Percentiles rank a stretch among this genome's conserved stretches.
Evolutionary conservation across 2,113 vertebrate species (phyloP).

Genomic region (Trichomycterus rosablanca): DNA sequence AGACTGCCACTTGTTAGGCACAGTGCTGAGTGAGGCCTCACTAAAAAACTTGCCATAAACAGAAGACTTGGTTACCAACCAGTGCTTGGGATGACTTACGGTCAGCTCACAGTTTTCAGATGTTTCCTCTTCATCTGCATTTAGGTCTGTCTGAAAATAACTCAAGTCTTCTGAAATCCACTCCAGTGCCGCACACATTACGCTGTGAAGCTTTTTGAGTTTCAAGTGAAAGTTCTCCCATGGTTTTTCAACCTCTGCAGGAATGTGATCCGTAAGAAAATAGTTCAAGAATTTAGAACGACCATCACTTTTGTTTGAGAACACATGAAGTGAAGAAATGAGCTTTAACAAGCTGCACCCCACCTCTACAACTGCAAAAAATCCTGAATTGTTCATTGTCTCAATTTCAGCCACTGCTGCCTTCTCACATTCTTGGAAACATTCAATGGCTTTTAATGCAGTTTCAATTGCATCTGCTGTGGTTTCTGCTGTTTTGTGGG

Average conservation of each 20-base stretch:
- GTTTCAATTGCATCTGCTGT: conserved; percentile 57
- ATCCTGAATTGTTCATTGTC: conserved; percentile 62
- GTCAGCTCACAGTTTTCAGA: conserved; percentile 45
- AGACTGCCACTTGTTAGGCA: background rate
- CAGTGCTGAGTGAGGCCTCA: background rate
- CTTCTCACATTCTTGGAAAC: conserved; percentile 68
- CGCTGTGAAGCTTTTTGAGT: conserved; percentile 63
- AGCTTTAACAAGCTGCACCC: conserved; percentile 68
- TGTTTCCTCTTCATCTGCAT: conserved; percentile 51
- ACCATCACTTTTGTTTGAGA: conserved; percentile 49
- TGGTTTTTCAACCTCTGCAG: conserved; percentile 53
- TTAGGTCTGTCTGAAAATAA: conserved; percentile 75
- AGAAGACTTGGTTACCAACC: conserved; percentile 61
- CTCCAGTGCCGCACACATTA: conserved; percentile 67
- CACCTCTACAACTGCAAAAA: conserved; percentile 70
- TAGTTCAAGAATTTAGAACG: conserved; percentile 63
- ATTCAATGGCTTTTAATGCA: conserved; percentile 71
- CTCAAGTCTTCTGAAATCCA: conserved; percentile 76
- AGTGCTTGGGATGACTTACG: conserved; percentile 60
- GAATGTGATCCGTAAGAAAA: conserved; percentile 68
- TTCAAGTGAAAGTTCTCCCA: conserved; percentile 66
- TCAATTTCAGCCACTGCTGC: conserved; percentile 63
- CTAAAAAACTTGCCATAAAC: conserved; percentile 67
- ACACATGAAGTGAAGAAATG: conserved; percentile 61
- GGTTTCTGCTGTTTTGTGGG: conserved; percentile 42